Conservation (phyloP, 2,113 vertebrate genomes). For the Ctenomys sociabilis region DNA sequence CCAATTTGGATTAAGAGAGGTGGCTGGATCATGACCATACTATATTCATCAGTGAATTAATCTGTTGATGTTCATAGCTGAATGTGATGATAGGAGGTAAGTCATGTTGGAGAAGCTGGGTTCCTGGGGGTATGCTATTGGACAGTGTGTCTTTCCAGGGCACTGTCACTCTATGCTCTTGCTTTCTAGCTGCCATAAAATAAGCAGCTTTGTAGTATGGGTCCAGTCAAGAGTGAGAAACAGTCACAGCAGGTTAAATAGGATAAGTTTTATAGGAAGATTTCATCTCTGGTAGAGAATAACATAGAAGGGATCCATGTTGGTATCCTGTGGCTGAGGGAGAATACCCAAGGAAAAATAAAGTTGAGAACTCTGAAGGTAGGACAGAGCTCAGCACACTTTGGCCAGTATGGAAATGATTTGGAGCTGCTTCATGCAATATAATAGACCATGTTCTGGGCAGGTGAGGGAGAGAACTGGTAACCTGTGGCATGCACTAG, state of each 20-base stretch:
- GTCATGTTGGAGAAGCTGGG: no score
- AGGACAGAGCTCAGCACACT: background rate
- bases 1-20: background rate
- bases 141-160: background rate
- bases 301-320: background rate
- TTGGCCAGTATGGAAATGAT: background rate
- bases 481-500: background rate
- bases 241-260: background rate
- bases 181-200: background rate
- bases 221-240: background rate
- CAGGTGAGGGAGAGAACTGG: background rate
- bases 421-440: background rate
- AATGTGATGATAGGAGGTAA: background rate
- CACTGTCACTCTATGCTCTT: background rate
- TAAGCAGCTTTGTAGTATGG: background rate
- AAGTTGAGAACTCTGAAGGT: background rate
- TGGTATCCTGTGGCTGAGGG: background rate
- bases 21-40: background rate
- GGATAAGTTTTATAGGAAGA: background rate
- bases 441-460: background rate
- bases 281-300: background rate
- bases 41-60: background rate
- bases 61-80: background rate
- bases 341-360: background rate
- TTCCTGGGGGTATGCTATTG: background rate